A percentile compares a stretch with the other conserved stretches of the same genome.
Conservation (phyloP, 2,113 vertebrate genomes). For the Apodemus sylvaticus region DNA sequence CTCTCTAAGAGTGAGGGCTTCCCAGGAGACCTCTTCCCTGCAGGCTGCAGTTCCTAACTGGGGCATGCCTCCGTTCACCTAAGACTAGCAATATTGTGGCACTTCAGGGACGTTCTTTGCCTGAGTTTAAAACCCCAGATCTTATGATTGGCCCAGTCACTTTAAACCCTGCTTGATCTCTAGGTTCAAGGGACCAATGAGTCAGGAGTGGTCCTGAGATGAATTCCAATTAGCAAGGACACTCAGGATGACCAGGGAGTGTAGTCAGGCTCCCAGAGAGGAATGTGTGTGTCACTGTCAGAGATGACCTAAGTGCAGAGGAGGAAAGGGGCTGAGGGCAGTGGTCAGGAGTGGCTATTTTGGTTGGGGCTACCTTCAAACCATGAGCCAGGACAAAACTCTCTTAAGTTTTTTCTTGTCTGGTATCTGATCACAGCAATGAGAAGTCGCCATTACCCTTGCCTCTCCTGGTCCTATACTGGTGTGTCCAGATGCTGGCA, state of each 20-base stretch:
- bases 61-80: background rate
- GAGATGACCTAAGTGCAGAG: background rate
- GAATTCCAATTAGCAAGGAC: constrained; percentile 26
- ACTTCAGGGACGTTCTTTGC: background rate
- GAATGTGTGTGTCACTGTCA: background rate
- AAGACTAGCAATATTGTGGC: background rate
- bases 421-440: no score
- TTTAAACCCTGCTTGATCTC: constrained; percentile 41
- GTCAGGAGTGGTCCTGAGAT: constrained; percentile 7
- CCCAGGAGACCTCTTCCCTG: background rate
- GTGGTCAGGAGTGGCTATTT: background rate
- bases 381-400: background rate
- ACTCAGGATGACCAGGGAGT: constrained; percentile 27
- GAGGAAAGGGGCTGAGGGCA: background rate
- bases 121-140: background rate
- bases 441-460: background rate
- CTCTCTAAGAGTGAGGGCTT: constrained; percentile 48
- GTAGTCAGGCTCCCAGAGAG: background rate
- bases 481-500: background rate
- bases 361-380: background rate
- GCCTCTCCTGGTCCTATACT: background rate
- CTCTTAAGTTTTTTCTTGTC: background rate
- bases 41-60: background rate
- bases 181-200: constrained; percentile 1
- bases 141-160: background rate